Percentiles rank a stretch among this genome's conserved stretches.
Evolutionary conservation across 1,140 invertebrate genomes (phyloP).

Genomic region (Zaprionus ornatus): DNA sequence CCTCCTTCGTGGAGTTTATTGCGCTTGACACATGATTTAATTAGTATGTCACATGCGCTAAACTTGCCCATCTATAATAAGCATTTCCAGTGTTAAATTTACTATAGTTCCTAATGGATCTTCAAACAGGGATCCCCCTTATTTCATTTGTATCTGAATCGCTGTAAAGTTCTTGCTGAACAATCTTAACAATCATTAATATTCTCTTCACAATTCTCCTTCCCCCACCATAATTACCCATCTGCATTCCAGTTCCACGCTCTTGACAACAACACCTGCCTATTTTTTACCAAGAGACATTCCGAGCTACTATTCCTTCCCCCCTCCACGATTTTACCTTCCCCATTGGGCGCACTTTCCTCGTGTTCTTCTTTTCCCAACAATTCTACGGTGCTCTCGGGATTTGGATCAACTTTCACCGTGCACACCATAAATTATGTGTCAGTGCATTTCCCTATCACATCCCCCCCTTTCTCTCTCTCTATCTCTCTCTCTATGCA

Average conservation of each 20-base stretch:
- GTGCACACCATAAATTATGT: constrained; percentile 73
- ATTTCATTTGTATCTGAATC: no score
- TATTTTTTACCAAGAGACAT: constrained; percentile 56
- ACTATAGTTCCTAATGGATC: not conserved
- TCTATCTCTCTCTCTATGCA: not conserved
- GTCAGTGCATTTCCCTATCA: constrained; percentile 44
- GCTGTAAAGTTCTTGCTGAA: no score
- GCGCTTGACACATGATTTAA: constrained; percentile 32
- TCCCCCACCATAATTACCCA: not conserved
- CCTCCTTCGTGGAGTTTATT: constrained; percentile 1
- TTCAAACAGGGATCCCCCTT: not conserved
- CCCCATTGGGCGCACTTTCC: not conserved
- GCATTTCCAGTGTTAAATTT: not conserved
- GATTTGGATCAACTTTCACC: constrained; percentile 81
- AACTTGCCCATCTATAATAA: constrained; percentile 5
- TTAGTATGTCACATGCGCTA: constrained; percentile 5
- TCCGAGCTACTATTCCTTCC: constrained; percentile 32
- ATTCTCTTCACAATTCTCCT: not conserved
- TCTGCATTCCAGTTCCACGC: not conserved
- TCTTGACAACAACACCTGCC: constrained; percentile 33
- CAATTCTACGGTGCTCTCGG: constrained; percentile 65
- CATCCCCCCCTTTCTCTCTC: constrained; percentile 46
- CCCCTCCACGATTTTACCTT: not conserved
- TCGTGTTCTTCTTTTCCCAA: constrained; percentile 11
- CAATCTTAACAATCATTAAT: not conserved